These are phyloP conservation scores for Cheiracanthium punctorium DNA, from an alignment of 2,888 invertebrate genomes.

Conservation along the genomic window DNA sequence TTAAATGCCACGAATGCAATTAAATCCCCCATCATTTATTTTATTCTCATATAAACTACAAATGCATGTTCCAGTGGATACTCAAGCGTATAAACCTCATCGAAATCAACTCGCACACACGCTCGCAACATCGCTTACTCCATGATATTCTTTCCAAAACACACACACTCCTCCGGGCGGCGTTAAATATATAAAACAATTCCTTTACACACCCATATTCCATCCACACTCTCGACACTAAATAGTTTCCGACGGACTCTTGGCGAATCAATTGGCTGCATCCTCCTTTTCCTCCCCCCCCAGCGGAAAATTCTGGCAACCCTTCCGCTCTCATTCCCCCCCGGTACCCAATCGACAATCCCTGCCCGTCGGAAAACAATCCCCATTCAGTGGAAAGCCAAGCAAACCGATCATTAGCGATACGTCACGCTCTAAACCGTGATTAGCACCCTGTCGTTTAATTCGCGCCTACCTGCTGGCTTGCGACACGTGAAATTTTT, in stretches of 20 bases:
- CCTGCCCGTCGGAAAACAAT: slow-evolving; percentile 62
- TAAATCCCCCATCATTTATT: no score
- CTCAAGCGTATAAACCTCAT: no score
- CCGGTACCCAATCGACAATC: slow-evolving; percentile 59
- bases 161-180: neutral
- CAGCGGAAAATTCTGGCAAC: slow-evolving; percentile 39
- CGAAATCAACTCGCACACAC: no score
- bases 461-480: slow-evolving; percentile 62
- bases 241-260: slow-evolving; percentile 15
- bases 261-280: slow-evolving; percentile 48
- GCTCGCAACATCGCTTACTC: neutral
- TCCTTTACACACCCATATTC: neutral
- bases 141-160: neutral
- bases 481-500: slow-evolving; percentile 44
- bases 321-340: slow-evolving; percentile 32
- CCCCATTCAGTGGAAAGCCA: slow-evolving; percentile 69
- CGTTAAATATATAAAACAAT: slow-evolving; percentile 6
- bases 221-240: neutral
- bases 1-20: no score
- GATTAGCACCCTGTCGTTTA: slow-evolving; percentile 61
- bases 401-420: slow-evolving; percentile 66
- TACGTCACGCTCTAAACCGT: slow-evolving; percentile 55
- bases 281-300: slow-evolving; percentile 21
- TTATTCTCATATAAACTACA: no score
- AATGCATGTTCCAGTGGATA: no score